Evolutionary conservation across 2,797 vertebrate genomes (phyloP).

Genomic region (Tokudaia tokunoshimensis): DNA sequence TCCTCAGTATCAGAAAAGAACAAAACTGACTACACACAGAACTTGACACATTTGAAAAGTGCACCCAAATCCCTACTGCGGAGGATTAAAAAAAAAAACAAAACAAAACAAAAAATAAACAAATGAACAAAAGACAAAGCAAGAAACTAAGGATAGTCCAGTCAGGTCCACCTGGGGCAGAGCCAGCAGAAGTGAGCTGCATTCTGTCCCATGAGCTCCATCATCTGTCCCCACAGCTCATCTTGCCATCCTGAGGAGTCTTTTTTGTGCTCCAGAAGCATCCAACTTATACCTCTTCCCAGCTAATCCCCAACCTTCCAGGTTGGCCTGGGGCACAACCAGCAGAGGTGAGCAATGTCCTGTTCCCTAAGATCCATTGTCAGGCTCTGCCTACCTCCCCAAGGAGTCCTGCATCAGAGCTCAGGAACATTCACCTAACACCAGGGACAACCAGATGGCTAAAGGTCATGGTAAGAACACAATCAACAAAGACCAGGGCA

Average conservation of each 20-base stretch:
- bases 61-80: background rate
- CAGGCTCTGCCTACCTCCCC: background rate
- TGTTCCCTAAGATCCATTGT: background rate
- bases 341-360: background rate
- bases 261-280: background rate
- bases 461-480: background rate
- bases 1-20: background rate
- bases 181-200: background rate
- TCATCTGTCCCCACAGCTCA: background rate
- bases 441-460: background rate
- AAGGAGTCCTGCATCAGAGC: background rate
- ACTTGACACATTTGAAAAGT: background rate
- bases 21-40: background rate
- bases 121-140: background rate
- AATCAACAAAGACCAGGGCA: background rate
- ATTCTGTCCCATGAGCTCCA: background rate
- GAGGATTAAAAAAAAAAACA: background rate
- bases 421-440: background rate
- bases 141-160: background rate
- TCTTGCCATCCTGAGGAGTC: background rate
- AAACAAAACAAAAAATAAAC: background rate
- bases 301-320: background rate
- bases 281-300: background rate
- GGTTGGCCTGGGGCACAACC: background rate
- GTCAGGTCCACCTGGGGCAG: background rate